Percentiles rank a stretch among this genome's conserved stretches.
phyloP scores from a whole-genome alignment of 2,888 invertebrate species.

The Xestia rhomboidea region DNA sequence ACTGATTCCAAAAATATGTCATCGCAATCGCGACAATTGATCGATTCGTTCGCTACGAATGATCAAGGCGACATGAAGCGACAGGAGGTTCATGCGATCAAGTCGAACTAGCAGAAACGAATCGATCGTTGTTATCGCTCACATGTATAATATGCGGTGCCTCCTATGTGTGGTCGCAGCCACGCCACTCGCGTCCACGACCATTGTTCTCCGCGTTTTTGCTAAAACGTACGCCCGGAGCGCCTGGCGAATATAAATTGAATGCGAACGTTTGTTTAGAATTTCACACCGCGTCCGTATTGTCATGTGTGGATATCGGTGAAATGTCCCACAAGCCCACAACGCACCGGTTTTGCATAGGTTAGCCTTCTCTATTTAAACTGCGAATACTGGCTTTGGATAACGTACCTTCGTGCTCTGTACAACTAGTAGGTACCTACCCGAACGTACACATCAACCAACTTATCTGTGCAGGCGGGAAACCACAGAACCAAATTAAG shows the following conservation, averaged over 20 bases:
- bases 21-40: slow-evolving; percentile 64
- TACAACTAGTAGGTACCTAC: background rate
- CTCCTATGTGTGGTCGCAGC: slow-evolving; percentile 68
- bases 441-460: background rate
- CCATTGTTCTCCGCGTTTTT: slow-evolving; percentile 73
- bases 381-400: slow-evolving; percentile 35
- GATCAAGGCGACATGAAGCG: slow-evolving; percentile 77
- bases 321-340: slow-evolving; percentile 64
- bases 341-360: slow-evolving; percentile 57
- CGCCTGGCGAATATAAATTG: slow-evolving; percentile 81
- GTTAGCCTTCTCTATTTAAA: slow-evolving; percentile 44
- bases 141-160: slow-evolving; percentile 68
- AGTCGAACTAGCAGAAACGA: slow-evolving; percentile 66
- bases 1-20: slow-evolving; percentile 28
- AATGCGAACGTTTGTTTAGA: slow-evolving; percentile 80
- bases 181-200: slow-evolving; percentile 62
- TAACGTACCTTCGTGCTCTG: slow-evolving; percentile 6
- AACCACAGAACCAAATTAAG: no score
- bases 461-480: background rate
- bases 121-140: slow-evolving; percentile 83
- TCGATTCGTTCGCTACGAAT: slow-evolving; percentile 79
- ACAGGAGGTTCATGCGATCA: slow-evolving; percentile 72
- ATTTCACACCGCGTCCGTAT: slow-evolving; percentile 76
- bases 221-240: slow-evolving; percentile 74
- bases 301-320: slow-evolving; percentile 72